Percentiles rank a stretch among this genome's conserved stretches.
These are phyloP conservation scores for Acanthosepion esculentum DNA, from an alignment of 2,888 invertebrate genomes.

Conservation along the genomic window DNA sequence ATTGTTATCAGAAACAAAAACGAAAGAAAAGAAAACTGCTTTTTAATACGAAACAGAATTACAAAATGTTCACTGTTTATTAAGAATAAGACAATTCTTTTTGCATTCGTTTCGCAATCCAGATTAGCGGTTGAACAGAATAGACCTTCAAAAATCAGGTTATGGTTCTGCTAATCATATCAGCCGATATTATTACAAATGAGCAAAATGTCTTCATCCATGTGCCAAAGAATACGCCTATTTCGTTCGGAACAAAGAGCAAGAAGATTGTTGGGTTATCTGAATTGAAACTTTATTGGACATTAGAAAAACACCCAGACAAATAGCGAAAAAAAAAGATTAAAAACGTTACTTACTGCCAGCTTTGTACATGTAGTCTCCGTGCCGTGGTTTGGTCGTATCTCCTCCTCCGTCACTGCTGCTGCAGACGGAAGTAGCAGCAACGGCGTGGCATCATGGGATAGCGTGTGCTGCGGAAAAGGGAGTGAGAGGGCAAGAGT, in stretches of 20 bases:
- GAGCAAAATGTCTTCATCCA: constrained; percentile 20
- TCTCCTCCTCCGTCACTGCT: constrained; percentile 9
- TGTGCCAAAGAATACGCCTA: neutral
- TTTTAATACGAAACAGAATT: neutral
- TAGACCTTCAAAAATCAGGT: neutral
- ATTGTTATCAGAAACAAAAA: no score
- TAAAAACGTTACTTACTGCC: neutral
- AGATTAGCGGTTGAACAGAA: neutral
- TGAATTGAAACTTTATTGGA: neutral
- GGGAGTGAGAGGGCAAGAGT: neutral
- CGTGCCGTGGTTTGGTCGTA: neutral
- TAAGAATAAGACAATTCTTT: neutral
- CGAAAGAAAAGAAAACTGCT: neutral
- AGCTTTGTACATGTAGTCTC: constrained; percentile 33
- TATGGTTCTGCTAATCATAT: constrained; percentile 21
- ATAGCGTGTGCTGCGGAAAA: neutral
- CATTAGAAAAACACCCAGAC: neutral
- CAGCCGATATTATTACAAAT: constrained; percentile 23
- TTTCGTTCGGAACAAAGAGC: neutral
- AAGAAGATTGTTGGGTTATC: neutral
- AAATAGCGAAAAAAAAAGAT: neutral
- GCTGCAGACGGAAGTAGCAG: constrained; percentile 33
- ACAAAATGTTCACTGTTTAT: neutral
- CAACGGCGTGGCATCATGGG: neutral
- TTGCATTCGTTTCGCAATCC: neutral